phyloP scores from a whole-genome alignment of 37 sponge, comb jelly and placozoan genomes.

The Beroe forskalii region DNA sequence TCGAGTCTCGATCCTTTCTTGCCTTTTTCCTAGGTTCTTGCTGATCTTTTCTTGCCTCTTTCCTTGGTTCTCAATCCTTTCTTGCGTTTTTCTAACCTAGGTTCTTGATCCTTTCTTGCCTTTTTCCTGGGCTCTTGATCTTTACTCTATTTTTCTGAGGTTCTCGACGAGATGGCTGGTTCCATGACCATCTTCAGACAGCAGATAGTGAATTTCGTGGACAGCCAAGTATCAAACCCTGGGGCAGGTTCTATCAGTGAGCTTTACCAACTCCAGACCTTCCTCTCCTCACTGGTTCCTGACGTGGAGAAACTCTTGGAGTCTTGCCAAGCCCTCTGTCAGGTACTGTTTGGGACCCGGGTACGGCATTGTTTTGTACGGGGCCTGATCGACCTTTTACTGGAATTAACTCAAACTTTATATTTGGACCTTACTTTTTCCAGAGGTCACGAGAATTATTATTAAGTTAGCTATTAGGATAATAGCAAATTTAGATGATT shows the following conservation, averaged over 20 bases:
- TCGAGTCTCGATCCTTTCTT: neutral
- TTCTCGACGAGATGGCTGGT: constrained; percentile 46
- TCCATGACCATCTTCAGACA: constrained; percentile 46
- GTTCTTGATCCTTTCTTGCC: neutral
- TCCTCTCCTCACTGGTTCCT: constrained; percentile 11
- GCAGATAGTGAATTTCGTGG: constrained; percentile 29
- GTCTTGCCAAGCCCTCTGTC: neutral
- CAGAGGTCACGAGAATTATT: no score
- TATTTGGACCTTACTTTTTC: no score
- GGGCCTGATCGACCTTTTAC: no score
- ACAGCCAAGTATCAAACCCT: neutral
- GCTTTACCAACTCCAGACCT: constrained; percentile 40
- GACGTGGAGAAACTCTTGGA: constrained; percentile 9
- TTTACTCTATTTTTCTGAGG: neutral
- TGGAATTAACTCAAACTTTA: no score
- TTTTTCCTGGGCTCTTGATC: neutral
- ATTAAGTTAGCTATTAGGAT: no score
- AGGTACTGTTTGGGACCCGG: neutral
- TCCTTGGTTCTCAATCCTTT: neutral
- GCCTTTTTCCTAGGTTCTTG: neutral
- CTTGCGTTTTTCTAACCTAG: neutral
- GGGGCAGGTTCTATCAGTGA: neutral
- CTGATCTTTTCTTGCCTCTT: neutral
- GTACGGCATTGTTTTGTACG: no score
- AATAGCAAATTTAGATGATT: no score